Base-by-base conservation (phyloP, 2,888 invertebrate species). In the Caenorhabditis sinica region DNA sequence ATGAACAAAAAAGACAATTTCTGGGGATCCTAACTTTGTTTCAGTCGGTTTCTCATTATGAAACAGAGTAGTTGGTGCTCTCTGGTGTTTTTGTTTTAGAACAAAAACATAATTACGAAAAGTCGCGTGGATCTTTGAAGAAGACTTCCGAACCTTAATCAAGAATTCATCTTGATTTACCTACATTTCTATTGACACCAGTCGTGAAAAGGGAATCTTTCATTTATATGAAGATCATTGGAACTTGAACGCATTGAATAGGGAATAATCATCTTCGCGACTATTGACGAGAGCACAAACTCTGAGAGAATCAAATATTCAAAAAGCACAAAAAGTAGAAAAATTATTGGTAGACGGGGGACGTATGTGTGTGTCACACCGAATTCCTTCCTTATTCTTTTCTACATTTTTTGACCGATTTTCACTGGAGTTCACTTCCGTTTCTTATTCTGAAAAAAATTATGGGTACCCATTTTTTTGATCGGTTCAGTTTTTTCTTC, bases 371-470 rank as follows among this genome's bases (percentile, higher is more conserved):
- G 20, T 56, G 43, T 43, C 13, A 63, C 40, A n/a, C 40, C 5
- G 28, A 60, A 33, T 60, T 60, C 17, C 33, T 17, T 60, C 30
- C n/a, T 11, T 17, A 36, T 61, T 61, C 58, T 17, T 17, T 17
- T 45, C 40, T 49, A 13, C 56, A 56, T 28, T 71, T 51, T 71
- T 71, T 71, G 53, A 43, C 53, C 36, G 71, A 56, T 71, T 71
- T 56, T 2, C 66, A 49, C 13, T 49, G 30, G 49, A 49, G 66
- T 49, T 9, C 28, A 66, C 45, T 66, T 66, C 71, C 63, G 25
- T 56, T 9, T 28, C 28, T 5, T 15, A 23, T 11, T 28, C 56
- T 13, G 49, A 49, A 13, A 49, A 49, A 36, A 33, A 30, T 58
- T 15, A 15, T 58, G 56, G 25, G 28, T 56, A 56, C 43, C 20